These are phyloP conservation scores for Antechinus stuartii DNA, from an alignment of 2,113 vertebrate genomes.

Conservation along the genomic window DNA sequence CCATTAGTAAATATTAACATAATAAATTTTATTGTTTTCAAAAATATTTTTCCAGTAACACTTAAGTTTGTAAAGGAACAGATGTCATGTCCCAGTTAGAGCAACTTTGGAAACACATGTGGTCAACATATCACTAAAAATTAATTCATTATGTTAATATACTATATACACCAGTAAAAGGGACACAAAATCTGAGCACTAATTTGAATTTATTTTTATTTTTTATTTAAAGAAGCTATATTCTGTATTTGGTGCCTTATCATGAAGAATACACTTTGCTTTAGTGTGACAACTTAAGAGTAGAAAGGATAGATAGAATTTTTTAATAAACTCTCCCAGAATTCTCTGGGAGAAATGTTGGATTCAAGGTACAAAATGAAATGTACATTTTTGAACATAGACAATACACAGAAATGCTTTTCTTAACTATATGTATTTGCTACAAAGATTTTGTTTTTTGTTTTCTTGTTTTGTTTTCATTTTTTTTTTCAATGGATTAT, in stretches of 20 bases:
- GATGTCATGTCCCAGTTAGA: neutral
- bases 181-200: constrained; percentile 7
- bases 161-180: neutral
- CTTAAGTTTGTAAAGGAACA: constrained; percentile 29
- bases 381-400: neutral
- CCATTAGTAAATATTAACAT: constrained; percentile 14
- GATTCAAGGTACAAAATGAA: neutral
- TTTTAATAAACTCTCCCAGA: neutral
- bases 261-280: neutral
- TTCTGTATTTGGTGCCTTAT: neutral
- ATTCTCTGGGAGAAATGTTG: neutral
- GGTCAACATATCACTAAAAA: constrained; percentile 36
- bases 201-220: constrained; percentile 17
- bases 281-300: neutral
- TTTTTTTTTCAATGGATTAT: neutral
- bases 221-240: constrained; percentile 43
- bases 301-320: neutral
- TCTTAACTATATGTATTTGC: neutral
- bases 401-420: neutral
- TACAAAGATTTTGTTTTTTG: neutral
- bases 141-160: constrained; percentile 30
- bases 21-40: neutral
- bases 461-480: neutral
- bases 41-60: constrained; percentile 25
- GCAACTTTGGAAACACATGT: neutral